Percentiles rank a stretch among this genome's conserved stretches.
These are phyloP conservation scores for Tupaia tana DNA, from an alignment of 2,113 vertebrate species.

Conservation along the genomic window DNA sequence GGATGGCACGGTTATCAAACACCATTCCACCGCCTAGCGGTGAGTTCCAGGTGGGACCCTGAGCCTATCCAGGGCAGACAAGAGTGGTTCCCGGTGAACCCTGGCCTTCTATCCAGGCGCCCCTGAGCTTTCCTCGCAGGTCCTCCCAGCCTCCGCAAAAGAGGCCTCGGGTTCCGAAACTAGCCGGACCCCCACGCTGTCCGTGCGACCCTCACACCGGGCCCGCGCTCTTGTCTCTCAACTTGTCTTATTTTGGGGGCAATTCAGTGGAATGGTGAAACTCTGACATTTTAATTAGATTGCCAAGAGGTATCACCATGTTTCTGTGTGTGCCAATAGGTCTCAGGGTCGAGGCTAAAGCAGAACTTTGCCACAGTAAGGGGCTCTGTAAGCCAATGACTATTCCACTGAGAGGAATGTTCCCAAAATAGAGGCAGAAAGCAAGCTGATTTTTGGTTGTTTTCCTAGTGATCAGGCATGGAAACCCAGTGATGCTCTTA, in stretches of 20 bases:
- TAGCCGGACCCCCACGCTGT: too few relatives aligned
- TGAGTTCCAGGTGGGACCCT: not conserved
- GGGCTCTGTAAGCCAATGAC: not conserved
- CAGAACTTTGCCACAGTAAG: not conserved
- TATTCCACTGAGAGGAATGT: not conserved
- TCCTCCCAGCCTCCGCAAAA: too few relatives aligned
- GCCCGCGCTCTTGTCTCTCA: not conserved
- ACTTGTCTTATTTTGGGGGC: not conserved
- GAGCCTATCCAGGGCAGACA: not conserved
- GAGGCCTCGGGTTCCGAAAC: too few relatives aligned
- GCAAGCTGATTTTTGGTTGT: not conserved
- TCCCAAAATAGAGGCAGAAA: not conserved
- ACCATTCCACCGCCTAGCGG: not conserved
- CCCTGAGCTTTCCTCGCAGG: too few relatives aligned
- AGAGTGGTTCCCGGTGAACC: not conserved
- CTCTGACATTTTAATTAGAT: not conserved
- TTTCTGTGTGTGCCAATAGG: not conserved
- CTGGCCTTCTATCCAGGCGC: too few relatives aligned
- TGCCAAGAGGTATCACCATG: not conserved
- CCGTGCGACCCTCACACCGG: rapidly evolving
- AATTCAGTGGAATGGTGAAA: not conserved
- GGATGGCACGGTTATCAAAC: not conserved
- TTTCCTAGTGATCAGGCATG: not conserved
- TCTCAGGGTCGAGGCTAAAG: not conserved
- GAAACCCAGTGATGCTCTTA: not conserved